Conservation (phyloP, 2,888 invertebrate genomes). For the Campaea margaritaria region DNA sequence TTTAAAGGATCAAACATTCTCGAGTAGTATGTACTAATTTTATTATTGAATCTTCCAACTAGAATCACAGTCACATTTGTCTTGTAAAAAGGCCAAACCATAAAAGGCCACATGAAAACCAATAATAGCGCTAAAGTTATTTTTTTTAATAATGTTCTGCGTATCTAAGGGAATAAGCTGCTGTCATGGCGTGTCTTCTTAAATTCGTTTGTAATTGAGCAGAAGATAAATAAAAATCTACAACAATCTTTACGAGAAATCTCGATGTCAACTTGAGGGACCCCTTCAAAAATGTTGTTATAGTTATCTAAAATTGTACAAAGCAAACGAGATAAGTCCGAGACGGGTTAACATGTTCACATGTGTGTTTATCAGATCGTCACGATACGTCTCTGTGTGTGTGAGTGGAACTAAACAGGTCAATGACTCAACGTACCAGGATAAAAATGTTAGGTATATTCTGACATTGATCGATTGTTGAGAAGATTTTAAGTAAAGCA, state of each 20-base stretch:
- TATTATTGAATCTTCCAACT: too few relatives aligned
- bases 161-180: too few relatives aligned
- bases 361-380: slow-evolving; percentile 68
- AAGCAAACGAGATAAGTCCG: slow-evolving; percentile 72
- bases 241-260: slow-evolving; percentile 6
- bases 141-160: too few relatives aligned
- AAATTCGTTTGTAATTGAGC: too few relatives aligned
- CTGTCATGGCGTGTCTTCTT: too few relatives aligned
- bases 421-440: slow-evolving; percentile 61
- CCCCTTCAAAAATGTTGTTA: slow-evolving; percentile 30
- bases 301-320: slow-evolving; percentile 56
- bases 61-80: too few relatives aligned
- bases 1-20: too few relatives aligned
- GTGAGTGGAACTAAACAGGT: slow-evolving; percentile 72
- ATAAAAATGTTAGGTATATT: slow-evolving; percentile 67
- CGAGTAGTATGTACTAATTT: too few relatives aligned
- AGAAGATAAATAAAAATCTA: neutral
- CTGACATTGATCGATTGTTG: slow-evolving; percentile 81
- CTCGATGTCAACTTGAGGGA: slow-evolving; percentile 15
- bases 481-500: slow-evolving; percentile 74
- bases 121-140: too few relatives aligned
- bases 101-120: too few relatives aligned
- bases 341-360: slow-evolving; percentile 43
- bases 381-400: slow-evolving; percentile 54
- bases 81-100: too few relatives aligned